Evolutionary conservation across 2,888 invertebrate species (phyloP), one percentile per base, ranked within the genome.

Genomic region (Leucoptera coffeella): DNA sequence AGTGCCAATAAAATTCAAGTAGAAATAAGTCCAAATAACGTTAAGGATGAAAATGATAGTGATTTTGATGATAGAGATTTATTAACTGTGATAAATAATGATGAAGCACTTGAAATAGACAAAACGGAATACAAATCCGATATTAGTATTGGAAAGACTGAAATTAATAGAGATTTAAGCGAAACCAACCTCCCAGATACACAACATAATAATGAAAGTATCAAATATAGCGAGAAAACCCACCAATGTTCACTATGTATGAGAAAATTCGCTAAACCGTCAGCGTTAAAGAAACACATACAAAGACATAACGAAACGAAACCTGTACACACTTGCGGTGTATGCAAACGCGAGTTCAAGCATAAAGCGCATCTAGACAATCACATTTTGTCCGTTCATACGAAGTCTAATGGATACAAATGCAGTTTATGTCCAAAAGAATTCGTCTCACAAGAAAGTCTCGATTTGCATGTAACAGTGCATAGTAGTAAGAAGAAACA

Each of bases 301-400:
- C 52, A 45, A 5, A 64, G 61, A 6, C 45, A 54, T 25, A 35
- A 41, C n/a, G 47, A 41, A 1, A 43, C 50, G 4, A 42, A 39
- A 1, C 35, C 47, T 1, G 53, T 49, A 31, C 53, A 47, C 10
- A 36, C 41, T 2, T 64, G 71, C 30, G 41, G 45, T 5, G 47
- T 49, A 21, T 64, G 73, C 31, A 58, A 65, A 34, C 36, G 71
- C 14, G 75, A 76, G 13, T 78, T 78, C 30, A 69, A 73, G n/a
- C 71, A 75, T 15, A 53, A 62, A 31, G 67, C 72, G 0, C 73
- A 67, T 33, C 46, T 78, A 24, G 62, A 71, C 5, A 74, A 71
- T 8, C 78, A 78, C 32, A 52, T 73, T 27, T 19, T 60, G 33
- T 40, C 69, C 10, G 43, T 56, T 20, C 72, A 74, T 29, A 64